Evolutionary conservation across 2,888 invertebrate genomes (phyloP).

Genomic region (Chydorus sphaericus): DNA sequence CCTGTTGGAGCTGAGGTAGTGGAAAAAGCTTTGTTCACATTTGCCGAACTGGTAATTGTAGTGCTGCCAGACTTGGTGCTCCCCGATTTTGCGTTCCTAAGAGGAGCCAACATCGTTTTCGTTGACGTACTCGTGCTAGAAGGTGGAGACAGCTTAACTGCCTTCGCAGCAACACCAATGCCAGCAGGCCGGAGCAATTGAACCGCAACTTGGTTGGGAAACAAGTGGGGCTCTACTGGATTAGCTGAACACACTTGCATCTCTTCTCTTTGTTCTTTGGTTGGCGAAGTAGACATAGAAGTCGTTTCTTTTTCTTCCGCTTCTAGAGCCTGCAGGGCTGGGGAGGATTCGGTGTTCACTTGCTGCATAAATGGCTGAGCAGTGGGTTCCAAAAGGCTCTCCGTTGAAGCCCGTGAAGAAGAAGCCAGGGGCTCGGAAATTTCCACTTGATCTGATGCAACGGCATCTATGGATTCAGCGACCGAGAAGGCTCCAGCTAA

Average conservation of each 20-base stretch:
- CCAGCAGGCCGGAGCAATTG: background rate
- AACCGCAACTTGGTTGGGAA: background rate
- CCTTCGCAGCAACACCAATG: background rate
- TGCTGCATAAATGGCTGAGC: constrained; percentile 1
- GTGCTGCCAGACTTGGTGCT: background rate
- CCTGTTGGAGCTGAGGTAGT: constrained; percentile 38
- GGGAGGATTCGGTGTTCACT: constrained; percentile 4
- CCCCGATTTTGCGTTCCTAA: background rate
- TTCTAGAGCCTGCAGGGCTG: constrained; percentile 10
- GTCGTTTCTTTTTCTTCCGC: constrained; percentile 6
- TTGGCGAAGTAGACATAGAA: background rate
- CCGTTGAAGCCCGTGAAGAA: background rate
- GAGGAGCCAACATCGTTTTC: background rate
- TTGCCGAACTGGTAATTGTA: background rate
- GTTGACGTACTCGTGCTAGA: background rate
- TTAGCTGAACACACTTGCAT: background rate
- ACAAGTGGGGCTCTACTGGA: background rate
- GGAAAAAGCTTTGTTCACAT: constrained; percentile 25
- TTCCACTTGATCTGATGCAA: background rate
- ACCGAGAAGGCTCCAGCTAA: background rate
- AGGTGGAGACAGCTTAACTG: background rate
- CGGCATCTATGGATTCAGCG: background rate
- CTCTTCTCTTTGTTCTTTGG: background rate
- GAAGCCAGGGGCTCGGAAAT: background rate
- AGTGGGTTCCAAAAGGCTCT: background rate